Conservation (phyloP, 1,140 invertebrate genomes). For the Alviniconcha marisindica region DNA sequence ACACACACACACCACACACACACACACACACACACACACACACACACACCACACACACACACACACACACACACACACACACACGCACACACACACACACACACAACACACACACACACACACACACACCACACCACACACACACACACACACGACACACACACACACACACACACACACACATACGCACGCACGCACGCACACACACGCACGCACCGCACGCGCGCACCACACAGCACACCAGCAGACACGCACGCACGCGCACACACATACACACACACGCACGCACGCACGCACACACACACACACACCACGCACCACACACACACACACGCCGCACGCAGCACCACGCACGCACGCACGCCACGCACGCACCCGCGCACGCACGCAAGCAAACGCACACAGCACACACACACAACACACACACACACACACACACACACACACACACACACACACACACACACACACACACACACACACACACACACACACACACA, state of each 20-base stretch:
- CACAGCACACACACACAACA: neutral
- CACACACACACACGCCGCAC: constrained; percentile 8
- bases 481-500: neutral
- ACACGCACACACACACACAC: neutral
- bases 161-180: neutral
- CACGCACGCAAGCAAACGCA: neutral
- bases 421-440: neutral
- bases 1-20: constrained; percentile 7
- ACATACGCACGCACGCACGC: neutral
- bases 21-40: neutral
- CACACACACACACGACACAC: neutral
- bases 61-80: neutral
- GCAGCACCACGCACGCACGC: neutral
- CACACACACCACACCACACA: neutral
- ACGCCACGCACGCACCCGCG: neutral
- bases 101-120: constrained; percentile 18
- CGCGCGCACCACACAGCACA: too few relatives aligned
- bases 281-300: neutral
- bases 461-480: constrained; percentile 4
- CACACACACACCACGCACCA: constrained; percentile 21
- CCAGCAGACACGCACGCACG: too few relatives aligned
- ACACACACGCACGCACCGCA: neutral
- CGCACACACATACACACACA: too few relatives aligned
- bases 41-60: neutral
- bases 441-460: neutral